Evolutionary conservation across 2,797 vertebrate genomes (phyloP).

Genomic region (Xyrichtys novacula): DNA sequence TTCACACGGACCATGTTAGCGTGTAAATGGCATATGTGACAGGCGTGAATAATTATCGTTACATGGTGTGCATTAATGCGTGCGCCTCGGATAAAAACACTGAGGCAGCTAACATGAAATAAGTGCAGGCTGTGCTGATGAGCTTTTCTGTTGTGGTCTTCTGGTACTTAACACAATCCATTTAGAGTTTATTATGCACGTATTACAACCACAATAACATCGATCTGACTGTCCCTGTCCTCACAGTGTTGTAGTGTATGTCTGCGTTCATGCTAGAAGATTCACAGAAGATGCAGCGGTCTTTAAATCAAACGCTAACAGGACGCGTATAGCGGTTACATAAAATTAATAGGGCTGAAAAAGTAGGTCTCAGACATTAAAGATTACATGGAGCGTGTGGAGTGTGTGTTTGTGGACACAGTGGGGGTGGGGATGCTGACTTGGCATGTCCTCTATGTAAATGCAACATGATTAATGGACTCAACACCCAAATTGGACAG

Average conservation of each 20-base stretch:
- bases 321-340: background rate
- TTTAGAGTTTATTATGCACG: background rate
- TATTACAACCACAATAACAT: conserved; percentile 20
- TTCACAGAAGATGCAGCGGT: conserved; percentile 17
- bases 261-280: conserved; percentile 4
- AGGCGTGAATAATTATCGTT: conserved; percentile 64
- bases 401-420: conserved; percentile 34
- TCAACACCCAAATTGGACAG: conserved; percentile 35
- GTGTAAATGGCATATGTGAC: conserved; percentile 56
- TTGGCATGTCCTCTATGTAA: conserved; percentile 56
- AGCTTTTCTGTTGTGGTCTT: conserved; percentile 12
- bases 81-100: conserved; percentile 26
- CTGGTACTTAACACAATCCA: conserved; percentile 9
- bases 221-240: background rate
- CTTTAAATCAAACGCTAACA: conserved; percentile 45
- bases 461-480: conserved; percentile 73
- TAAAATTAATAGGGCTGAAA: conserved; percentile 54
- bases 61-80: conserved; percentile 50
- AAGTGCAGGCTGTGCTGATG: no score
- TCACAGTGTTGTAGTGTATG: background rate
- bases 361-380: conserved; percentile 62
- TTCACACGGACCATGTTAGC: conserved; percentile 29
- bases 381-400: conserved; percentile 42
- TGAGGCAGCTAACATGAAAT: background rate
- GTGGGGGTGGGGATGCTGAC: conserved; percentile 52